A percentile compares a stretch with the other conserved stretches of the same genome.
These are phyloP conservation scores for Tachysurus fulvidraco DNA, from an alignment of 2,113 vertebrate genomes.

Conservation along the genomic window DNA sequence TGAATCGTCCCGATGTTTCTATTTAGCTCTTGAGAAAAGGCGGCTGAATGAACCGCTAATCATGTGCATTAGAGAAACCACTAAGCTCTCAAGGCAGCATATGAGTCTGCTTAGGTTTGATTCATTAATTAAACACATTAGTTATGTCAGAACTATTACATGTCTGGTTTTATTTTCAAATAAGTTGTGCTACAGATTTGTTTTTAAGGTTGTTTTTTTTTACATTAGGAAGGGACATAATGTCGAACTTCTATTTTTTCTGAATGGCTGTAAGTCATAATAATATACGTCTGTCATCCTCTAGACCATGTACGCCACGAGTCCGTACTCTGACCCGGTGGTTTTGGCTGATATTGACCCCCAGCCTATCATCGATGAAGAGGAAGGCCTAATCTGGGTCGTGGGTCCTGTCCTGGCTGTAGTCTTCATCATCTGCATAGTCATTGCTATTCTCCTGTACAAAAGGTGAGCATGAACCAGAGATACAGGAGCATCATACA, in stretches of 20 bases:
- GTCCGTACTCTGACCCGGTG: constrained; percentile 94
- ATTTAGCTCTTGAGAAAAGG: background rate
- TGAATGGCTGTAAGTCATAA: constrained; percentile 15
- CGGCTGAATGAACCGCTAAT: background rate
- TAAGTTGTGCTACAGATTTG: background rate
- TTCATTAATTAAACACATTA: background rate
- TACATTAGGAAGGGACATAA: background rate
- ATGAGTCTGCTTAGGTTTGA: background rate
- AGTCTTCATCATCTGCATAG: constrained; percentile 99
- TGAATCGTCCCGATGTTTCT: background rate
- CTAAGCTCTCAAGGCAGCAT: background rate
- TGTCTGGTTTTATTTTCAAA: background rate
- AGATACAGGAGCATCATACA: background rate
- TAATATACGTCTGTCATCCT: constrained; percentile 43
- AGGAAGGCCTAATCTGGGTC: constrained; percentile 98
- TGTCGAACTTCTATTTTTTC: background rate
- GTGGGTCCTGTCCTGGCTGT: constrained; percentile 97
- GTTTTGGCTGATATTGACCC: constrained; percentile 94
- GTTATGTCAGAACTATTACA: background rate
- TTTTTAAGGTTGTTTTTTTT: too few species aligned
- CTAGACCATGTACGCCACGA: constrained; percentile 96
- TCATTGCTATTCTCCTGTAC: constrained; percentile 98
- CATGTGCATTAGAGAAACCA: background rate
- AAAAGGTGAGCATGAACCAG: constrained; percentile 84
- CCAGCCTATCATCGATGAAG: constrained; percentile 96